phyloP scores from a whole-genome alignment of 2,888 invertebrate genomes.

The Lamellibrachia satsuma region DNA sequence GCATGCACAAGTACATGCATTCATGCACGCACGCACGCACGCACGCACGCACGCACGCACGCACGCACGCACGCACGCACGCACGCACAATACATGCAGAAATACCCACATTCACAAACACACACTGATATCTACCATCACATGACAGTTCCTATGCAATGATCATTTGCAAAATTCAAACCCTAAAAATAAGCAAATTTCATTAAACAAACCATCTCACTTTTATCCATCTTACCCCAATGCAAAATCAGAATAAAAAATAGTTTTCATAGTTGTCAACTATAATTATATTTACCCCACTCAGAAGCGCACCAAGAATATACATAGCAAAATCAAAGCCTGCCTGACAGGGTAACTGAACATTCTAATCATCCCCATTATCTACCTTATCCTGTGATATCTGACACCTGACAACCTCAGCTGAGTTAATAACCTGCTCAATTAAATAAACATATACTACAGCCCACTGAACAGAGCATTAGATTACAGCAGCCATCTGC shows the following conservation, averaged over 20 bases:
- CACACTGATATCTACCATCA: neutral
- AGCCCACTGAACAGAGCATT: neutral
- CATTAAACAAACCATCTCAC: neutral
- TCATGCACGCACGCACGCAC: neutral
- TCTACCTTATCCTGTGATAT: neutral
- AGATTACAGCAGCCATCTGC: neutral
- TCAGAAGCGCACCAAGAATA: no score
- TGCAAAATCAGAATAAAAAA: neutral
- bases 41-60: neutral
- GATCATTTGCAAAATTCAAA: neutral
- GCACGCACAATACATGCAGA: neutral
- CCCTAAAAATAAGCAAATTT: neutral
- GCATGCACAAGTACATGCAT: neutral
- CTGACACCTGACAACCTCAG: neutral
- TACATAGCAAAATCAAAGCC: neutral
- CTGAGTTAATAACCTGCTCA: neutral
- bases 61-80: neutral
- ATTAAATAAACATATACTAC: conserved; percentile 17
- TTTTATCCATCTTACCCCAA: neutral
- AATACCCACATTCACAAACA: neutral
- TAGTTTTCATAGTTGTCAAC: neutral
- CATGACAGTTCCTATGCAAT: neutral
- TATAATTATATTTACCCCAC: neutral
- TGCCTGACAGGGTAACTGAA: neutral
- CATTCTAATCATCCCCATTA: neutral